Evolutionary conservation across 2,113 vertebrate genomes (phyloP).

Genomic region (Pachypanchax playfairii): DNA sequence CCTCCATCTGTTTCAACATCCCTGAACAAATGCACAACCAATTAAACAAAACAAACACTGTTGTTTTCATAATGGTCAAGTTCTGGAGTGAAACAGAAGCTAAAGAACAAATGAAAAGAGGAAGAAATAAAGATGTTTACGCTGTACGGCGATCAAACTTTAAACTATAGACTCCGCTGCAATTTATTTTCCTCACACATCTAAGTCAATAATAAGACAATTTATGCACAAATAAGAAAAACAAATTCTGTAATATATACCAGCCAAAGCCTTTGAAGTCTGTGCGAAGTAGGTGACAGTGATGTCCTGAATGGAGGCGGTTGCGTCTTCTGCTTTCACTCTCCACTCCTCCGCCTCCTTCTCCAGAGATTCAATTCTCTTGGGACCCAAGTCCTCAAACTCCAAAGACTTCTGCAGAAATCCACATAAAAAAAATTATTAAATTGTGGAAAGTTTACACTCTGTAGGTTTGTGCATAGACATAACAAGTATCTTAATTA

Average conservation of each 20-base stretch:
- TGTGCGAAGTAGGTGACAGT: slow-evolving; percentile 94
- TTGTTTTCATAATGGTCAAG: too few relatives aligned
- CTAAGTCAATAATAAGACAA: slow-evolving; percentile 11
- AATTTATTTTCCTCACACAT: background rate
- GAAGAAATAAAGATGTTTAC: too few relatives aligned
- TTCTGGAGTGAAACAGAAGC: too few relatives aligned
- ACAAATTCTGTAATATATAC: slow-evolving; percentile 69
- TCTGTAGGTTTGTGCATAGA: background rate
- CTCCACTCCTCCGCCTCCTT: slow-evolving; percentile 90
- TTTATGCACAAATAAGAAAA: slow-evolving; percentile 9
- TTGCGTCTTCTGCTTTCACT: slow-evolving; percentile 82
- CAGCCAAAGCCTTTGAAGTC: slow-evolving; percentile 87
- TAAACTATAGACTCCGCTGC: background rate
- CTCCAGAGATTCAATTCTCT: slow-evolving; percentile 85
- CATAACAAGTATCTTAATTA: too few relatives aligned
- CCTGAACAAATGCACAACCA: too few relatives aligned
- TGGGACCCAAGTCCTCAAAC: slow-evolving; percentile 89
- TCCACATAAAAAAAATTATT: background rate
- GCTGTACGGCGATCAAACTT: background rate
- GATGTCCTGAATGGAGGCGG: slow-evolving; percentile 91
- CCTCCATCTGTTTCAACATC: slow-evolving; percentile 93
- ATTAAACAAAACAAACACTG: too few relatives aligned
- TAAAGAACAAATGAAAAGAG: too few relatives aligned
- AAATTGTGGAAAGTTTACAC: slow-evolving; percentile 9
- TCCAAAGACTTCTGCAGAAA: slow-evolving; percentile 87